These are phyloP conservation scores for Pitangus sulphuratus DNA, from an alignment of 2,797 vertebrate species.

Conservation along the genomic window DNA sequence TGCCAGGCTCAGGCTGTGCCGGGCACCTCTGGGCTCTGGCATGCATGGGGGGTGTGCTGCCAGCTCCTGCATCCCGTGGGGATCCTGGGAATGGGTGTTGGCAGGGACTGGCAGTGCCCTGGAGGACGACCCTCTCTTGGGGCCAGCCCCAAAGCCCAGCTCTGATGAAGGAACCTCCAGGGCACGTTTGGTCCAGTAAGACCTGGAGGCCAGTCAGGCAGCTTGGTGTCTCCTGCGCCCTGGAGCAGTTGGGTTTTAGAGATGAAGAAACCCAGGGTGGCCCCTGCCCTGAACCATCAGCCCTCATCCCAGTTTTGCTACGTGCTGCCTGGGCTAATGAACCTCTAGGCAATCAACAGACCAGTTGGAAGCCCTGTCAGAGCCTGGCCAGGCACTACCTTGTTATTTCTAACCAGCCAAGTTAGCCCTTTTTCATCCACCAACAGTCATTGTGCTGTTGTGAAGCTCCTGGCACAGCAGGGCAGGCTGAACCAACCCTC, in stretches of 20 bases:
- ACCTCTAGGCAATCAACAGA: neutral
- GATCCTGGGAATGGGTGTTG: neutral
- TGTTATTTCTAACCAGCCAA: slow-evolving; percentile 26
- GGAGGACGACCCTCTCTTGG: rapidly evolving
- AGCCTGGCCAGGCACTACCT: neutral
- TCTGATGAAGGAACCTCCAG: neutral
- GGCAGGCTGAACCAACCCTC: neutral
- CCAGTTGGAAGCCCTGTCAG: neutral
- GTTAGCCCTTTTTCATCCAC: neutral
- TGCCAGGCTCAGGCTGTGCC: neutral
- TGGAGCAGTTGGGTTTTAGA: neutral
- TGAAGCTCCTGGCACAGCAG: neutral
- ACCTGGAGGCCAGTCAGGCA: neutral
- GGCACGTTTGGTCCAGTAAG: neutral
- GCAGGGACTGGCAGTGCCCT: neutral
- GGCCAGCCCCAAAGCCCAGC: neutral
- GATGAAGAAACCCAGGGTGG: neutral
- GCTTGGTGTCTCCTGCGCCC: neutral
- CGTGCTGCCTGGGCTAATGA: neutral
- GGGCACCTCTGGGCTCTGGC: neutral
- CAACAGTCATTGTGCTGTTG: neutral
- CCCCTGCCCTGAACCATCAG: neutral
- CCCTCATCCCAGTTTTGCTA: neutral
- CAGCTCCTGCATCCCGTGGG: neutral
- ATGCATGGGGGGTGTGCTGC: rapidly evolving